Percentiles rank a stretch among this genome's conserved stretches.
Evolutionary conservation across 2,888 invertebrate species (phyloP).

Genomic region (Diaperis boleti): DNA sequence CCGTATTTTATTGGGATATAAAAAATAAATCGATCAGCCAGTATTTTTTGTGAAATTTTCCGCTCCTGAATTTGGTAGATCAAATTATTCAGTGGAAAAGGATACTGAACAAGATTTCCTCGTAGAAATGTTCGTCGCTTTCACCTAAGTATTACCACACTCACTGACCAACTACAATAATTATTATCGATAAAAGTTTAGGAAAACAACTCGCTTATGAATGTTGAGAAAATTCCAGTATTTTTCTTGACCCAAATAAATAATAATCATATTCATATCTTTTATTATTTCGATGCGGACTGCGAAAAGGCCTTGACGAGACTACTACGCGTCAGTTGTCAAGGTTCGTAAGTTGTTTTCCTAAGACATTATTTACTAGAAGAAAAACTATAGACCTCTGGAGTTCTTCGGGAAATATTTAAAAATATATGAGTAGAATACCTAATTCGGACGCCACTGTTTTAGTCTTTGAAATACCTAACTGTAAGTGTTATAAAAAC

Average conservation of each 20-base stretch:
- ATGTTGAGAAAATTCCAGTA: not conserved
- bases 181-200: not conserved
- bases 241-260: not conserved
- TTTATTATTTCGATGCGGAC: slow-evolving; percentile 23
- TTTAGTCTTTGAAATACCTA: slow-evolving; percentile 26
- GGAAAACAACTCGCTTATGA: not conserved
- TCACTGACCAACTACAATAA: not conserved
- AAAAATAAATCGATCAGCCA: not conserved
- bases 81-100: too few species aligned
- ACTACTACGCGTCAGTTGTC: slow-evolving; percentile 35
- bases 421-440: not conserved
- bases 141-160: slow-evolving; percentile 14
- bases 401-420: not conserved
- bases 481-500: slow-evolving; percentile 25
- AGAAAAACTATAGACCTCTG: too few species aligned
- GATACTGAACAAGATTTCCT: not conserved
- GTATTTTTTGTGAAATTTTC: not conserved
- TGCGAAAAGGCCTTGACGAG: slow-evolving; percentile 27
- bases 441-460: slow-evolving; percentile 11
- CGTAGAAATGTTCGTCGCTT: slow-evolving; percentile 9
- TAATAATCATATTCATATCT: not conserved
- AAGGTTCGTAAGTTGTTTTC: slow-evolving; percentile 34
- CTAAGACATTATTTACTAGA: not conserved
- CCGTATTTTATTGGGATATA: slow-evolving; percentile 27
- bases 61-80: too few species aligned